Evolutionary conservation across 2,888 invertebrate species (phyloP).

Genomic region (Sialis lutaria): DNA sequence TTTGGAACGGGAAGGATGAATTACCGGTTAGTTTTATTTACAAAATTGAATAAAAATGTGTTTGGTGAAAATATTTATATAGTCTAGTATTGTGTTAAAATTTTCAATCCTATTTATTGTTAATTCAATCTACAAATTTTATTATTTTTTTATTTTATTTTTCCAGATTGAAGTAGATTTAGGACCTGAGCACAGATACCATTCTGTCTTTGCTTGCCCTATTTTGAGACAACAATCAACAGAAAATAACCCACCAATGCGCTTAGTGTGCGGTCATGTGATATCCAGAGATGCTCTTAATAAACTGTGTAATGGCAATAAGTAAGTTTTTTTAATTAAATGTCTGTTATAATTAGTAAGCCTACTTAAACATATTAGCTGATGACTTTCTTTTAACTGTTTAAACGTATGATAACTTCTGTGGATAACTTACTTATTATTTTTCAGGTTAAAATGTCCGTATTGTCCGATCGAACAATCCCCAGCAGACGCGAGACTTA

Average conservation of each 20-base stretch:
- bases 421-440: conserved; percentile 6
- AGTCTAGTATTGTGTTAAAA: too few relatives aligned
- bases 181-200: conserved; percentile 79
- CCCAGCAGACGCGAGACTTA: conserved; percentile 78
- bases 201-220: conserved; percentile 98
- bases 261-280: conserved; percentile 93
- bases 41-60: too few relatives aligned
- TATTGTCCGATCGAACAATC: conserved; percentile 97
- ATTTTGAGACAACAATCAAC: conserved; percentile 93
- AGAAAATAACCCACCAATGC: conserved; percentile 93
- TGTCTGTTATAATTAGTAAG: not conserved
- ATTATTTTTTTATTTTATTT: conserved; percentile 3
- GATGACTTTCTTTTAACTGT: not conserved
- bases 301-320: conserved; percentile 83
- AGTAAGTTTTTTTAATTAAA: conserved; percentile 37
- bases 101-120: too few relatives aligned
- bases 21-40: conserved; percentile 53
- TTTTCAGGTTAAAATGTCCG: conserved; percentile 87
- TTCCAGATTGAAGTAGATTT: conserved; percentile 86
- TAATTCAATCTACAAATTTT: not conserved
- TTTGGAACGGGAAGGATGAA: conserved; percentile 92
- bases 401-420: not conserved
- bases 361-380: not conserved
- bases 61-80: too few relatives aligned
- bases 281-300: conserved; percentile 93